Percentiles rank a stretch among this genome's conserved stretches.
Conservation (phyloP, 2,113 vertebrate genomes). For the Sula dactylatra region DNA sequence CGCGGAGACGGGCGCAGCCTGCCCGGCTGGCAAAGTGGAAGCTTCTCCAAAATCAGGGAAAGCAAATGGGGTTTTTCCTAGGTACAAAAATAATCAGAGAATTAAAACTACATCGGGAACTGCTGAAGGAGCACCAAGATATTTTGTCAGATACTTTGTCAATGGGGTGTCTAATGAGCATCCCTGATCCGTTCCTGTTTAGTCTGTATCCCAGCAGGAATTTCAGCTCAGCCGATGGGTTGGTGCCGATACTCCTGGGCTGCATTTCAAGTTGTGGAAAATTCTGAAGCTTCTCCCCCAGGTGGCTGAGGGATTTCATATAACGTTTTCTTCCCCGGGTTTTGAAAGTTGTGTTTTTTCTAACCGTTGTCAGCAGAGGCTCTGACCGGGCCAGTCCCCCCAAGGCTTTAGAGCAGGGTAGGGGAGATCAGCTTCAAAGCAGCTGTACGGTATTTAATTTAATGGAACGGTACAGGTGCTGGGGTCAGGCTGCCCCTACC, state of each 20-base stretch:
- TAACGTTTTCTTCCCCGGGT: not conserved
- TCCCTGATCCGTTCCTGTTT: not conserved
- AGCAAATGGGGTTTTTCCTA: not conserved
- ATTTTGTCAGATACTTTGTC: not conserved
- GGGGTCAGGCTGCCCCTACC: not conserved
- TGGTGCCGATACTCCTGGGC: not conserved
- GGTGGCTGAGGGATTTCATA: not conserved
- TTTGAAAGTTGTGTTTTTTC: not conserved
- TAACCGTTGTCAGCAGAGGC: not conserved
- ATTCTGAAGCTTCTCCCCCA: not conserved
- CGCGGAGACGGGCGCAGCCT: not conserved
- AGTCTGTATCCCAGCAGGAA: not conserved
- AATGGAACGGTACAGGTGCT: not conserved
- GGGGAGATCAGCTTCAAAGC: not conserved
- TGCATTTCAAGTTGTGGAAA: not conserved
- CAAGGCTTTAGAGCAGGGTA: no score
- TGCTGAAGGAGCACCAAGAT: not conserved
- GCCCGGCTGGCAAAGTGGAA: rapidly evolving
- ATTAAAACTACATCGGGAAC: not conserved
- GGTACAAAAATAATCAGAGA: not conserved
- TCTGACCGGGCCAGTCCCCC: not conserved
- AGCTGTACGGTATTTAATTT: not conserved
- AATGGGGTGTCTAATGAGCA: not conserved
- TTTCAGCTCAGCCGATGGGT: not conserved
- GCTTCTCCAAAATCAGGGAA: rapidly evolving